Percentiles rank a stretch among this genome's conserved stretches.
Evolutionary conservation across 1,140 invertebrate species (phyloP).

Genomic region (Megalopta genalis): DNA sequence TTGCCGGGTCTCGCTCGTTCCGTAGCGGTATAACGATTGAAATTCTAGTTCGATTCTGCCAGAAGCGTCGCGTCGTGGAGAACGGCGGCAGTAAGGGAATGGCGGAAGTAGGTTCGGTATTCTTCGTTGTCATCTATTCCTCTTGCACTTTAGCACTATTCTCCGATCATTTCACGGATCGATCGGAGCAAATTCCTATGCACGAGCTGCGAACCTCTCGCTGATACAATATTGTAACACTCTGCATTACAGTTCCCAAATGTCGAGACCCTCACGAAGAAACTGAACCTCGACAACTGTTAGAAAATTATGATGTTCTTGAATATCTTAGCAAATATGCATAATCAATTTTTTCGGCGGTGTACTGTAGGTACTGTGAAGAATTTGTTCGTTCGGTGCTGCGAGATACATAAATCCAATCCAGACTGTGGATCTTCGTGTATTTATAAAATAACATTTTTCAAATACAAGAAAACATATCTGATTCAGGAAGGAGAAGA

Average conservation of each 20-base stretch:
- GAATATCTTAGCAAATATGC: neutral
- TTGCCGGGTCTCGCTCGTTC: too few species aligned
- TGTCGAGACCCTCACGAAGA: too few species aligned
- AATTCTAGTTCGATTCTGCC: neutral
- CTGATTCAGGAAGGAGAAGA: too few species aligned
- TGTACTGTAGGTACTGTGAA: too few species aligned
- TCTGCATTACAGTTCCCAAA: too few species aligned
- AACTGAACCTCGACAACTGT: too few species aligned
- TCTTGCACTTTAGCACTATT: neutral
- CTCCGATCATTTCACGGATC: neutral
- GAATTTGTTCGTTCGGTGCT: neutral
- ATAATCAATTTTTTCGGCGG: too few species aligned
- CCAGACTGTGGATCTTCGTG: too few species aligned
- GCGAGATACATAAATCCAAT: neutral
- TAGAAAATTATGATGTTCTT: too few species aligned
- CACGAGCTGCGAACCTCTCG: neutral
- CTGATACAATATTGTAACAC: too few species aligned
- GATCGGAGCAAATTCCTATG: neutral
- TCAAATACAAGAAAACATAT: too few species aligned
- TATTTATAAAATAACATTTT: too few species aligned
- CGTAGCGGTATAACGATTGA: neutral
- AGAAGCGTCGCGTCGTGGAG: neutral
- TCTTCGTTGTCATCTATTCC: neutral
- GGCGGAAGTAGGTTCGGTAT: neutral
- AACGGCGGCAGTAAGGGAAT: neutral